Conservation (phyloP, 2,797 vertebrate species). For the Parotocinclus haroldoi region DNA sequence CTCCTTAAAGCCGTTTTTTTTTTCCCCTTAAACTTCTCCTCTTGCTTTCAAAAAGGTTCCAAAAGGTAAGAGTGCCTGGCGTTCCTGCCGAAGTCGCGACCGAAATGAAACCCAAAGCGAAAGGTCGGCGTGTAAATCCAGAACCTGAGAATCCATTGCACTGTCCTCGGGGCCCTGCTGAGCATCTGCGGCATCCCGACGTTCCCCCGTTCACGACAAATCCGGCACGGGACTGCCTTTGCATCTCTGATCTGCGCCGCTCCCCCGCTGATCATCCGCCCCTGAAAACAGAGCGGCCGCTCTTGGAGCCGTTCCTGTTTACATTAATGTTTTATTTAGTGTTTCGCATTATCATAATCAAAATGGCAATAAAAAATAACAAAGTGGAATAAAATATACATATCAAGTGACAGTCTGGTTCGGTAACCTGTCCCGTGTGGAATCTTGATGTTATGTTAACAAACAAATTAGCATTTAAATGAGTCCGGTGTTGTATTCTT, state of each 20-base stretch:
- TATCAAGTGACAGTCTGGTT: conserved; percentile 78
- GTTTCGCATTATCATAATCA: conserved; percentile 83
- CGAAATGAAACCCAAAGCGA: too few relatives aligned
- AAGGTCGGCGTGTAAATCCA: too few relatives aligned
- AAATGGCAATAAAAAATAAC: conserved; percentile 81
- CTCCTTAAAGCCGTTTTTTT: too few relatives aligned
- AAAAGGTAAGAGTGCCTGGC: too few relatives aligned
- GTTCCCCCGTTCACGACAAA: conserved; percentile 32
- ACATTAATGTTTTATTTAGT: conserved; percentile 84
- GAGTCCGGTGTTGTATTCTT: conserved; percentile 81
- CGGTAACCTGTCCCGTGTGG: conserved; percentile 72
- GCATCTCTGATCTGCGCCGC: conserved; percentile 52
- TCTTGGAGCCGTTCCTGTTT: conserved; percentile 74
- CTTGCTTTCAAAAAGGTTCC: too few relatives aligned
- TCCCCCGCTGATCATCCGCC: conserved; percentile 68
- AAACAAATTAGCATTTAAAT: conserved; percentile 88
- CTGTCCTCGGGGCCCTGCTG: neutral
- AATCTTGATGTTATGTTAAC: conserved; percentile 84
- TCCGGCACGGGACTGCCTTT: conserved; percentile 36
- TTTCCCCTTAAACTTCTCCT: too few relatives aligned
- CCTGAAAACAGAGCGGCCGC: conserved; percentile 73
- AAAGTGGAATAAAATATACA: conserved; percentile 82
- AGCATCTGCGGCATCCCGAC: conserved; percentile 58
- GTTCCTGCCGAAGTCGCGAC: too few relatives aligned
- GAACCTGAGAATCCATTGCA: neutral